phyloP scores from a whole-genome alignment of 64 coral and sea anemone species.

The Porites lutea region DNA sequence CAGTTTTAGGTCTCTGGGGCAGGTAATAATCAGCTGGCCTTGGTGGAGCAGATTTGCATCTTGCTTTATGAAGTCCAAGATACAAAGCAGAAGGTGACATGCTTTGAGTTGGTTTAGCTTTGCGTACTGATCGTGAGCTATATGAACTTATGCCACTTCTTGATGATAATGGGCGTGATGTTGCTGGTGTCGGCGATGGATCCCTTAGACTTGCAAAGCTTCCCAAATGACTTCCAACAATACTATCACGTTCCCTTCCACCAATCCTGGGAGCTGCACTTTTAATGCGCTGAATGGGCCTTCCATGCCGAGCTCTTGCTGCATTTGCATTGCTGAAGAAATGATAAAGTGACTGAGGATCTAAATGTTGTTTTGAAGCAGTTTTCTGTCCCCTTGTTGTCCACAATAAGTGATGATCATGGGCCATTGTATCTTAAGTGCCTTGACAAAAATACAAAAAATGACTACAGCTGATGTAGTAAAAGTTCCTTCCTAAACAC shows the following conservation, averaged over 20 bases:
- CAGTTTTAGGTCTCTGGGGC: slow-evolving; percentile 36
- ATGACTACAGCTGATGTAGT: too few relatives aligned
- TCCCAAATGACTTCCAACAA: slow-evolving; percentile 1
- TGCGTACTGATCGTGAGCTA: slow-evolving; percentile 4
- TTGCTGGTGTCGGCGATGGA: slow-evolving; percentile 80
- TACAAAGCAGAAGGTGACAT: slow-evolving; percentile 68
- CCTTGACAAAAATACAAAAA: neutral
- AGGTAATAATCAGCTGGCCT: slow-evolving; percentile 22
- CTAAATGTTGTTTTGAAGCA: slow-evolving; percentile 37
- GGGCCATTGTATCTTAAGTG: neutral
- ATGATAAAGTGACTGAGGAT: slow-evolving; percentile 75
- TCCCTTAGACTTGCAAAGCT: slow-evolving; percentile 40
- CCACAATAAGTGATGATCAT: slow-evolving; percentile 81
- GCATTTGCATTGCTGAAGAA: slow-evolving; percentile 58
- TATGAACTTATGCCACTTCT: slow-evolving; percentile 71
- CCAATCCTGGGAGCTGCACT: slow-evolving; percentile 70
- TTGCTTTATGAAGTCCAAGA: slow-evolving; percentile 50
- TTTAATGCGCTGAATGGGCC: slow-evolving; percentile 27
- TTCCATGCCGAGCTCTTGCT: slow-evolving; percentile 21
- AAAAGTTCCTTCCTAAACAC: too few relatives aligned
- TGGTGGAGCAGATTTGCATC: slow-evolving; percentile 88
- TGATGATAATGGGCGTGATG: slow-evolving; percentile 79
- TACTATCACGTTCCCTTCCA: neutral
- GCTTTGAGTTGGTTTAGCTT: neutral
- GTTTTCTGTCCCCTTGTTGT: slow-evolving; percentile 45